Evolutionary conservation across 2,888 invertebrate genomes (phyloP), one percentile per base, ranked within the genome.

Genomic region (Scaptodrosophila latifasciaeformis): DNA sequence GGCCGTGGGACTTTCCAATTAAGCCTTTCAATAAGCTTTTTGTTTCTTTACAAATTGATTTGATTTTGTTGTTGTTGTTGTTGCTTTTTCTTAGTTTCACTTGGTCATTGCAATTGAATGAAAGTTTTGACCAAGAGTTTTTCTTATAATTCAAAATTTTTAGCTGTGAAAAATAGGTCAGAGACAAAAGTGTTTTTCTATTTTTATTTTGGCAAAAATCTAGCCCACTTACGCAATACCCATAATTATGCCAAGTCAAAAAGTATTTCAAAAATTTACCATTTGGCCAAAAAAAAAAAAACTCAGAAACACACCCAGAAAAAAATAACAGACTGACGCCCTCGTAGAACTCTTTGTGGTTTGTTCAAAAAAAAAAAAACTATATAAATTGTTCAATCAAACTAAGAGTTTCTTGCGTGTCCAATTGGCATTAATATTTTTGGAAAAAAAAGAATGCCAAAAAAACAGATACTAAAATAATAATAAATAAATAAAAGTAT

Each of bases 351-450:
- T 34, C 24, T 43, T 13, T 13, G 39, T 56, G n/a, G n/a, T n/a
- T n/a, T n/a, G n/a, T n/a, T n/a, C n/a, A n/a, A n/a, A n/a, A n/a
- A n/a, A n/a, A n/a, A n/a, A n/a, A n/a, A n/a, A n/a, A n/a, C n/a
- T n/a, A n/a, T n/a, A n/a, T 35, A 15, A 53, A 49, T 55, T 52
- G 55, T 70, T 70, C 58, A 76, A 72, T 72, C 70, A 40, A 45
- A 37, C 74, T 77, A 76, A 72, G 60, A 72, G 74, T 72, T 62
- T 70, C 46, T 70, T 72, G 72, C 72, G 72, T 72, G 72, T 51
- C 58, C 49, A 54, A 62, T 66, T 64, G 64, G 68, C 66, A 72
- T 76, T 67, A 66, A 56, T 66, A 60, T 57, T n/a, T n/a, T n/a
- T n/a, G n/a, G n/a, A n/a, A n/a, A n/a, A n/a, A n/a, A n/a, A n/a